Evolutionary conservation across 1,140 invertebrate genomes (phyloP).

Genomic region (Drosophila nannoptera): DNA sequence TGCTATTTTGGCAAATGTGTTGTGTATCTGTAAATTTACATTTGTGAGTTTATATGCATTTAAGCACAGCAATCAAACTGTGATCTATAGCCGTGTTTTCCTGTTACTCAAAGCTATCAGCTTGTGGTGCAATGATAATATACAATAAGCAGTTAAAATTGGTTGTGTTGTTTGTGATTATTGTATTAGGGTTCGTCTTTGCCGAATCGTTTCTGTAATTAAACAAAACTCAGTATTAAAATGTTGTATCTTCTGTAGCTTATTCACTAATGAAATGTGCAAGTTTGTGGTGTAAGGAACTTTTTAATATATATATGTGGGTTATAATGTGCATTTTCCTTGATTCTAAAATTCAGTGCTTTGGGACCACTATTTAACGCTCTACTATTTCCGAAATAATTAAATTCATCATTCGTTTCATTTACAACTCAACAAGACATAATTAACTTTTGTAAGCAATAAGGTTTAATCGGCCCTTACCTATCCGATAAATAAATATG

Average conservation of each 20-base stretch:
- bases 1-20: constrained; percentile 13
- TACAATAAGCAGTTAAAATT: constrained; percentile 43
- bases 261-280: neutral
- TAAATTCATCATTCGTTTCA: no score
- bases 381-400: no score
- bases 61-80: constrained; percentile 33
- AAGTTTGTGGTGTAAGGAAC: neutral
- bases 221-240: constrained; percentile 51
- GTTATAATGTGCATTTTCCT: neutral
- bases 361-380: no score
- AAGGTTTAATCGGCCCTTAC: no score
- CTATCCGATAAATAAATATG: no score
- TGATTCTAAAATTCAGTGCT: neutral
- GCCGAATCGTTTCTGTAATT: constrained; percentile 64
- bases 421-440: no score
- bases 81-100: constrained; percentile 42
- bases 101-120: constrained; percentile 44
- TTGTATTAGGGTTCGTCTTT: constrained; percentile 53
- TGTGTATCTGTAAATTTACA: constrained; percentile 9
- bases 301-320: neutral
- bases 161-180: constrained; percentile 49
- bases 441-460: no score
- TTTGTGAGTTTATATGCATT: constrained; percentile 9
- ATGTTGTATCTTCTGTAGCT: constrained; percentile 8
- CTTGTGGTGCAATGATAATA: constrained; percentile 43